Conservation (phyloP, 1,140 invertebrate species). For the Latrodectus geometricus region DNA sequence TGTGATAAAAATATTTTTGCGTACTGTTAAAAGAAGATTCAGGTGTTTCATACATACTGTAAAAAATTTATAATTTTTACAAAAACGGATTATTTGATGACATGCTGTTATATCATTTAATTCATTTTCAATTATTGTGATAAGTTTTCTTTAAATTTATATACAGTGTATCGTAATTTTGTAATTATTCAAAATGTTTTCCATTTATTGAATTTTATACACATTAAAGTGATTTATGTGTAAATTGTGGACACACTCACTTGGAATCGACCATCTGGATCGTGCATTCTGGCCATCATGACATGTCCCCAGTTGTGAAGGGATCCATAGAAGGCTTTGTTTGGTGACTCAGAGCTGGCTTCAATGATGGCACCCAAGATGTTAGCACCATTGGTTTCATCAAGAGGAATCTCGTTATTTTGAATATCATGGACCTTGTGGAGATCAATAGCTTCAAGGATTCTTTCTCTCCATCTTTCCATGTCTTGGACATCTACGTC, state of each 20-base stretch:
- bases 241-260: conserved; percentile 35
- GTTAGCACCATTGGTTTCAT: conserved; percentile 66
- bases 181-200: no score
- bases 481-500: conserved; percentile 69
- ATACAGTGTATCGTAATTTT: no score
- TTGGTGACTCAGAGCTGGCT: conserved; percentile 71
- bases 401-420: conserved; percentile 31
- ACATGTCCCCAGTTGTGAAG: conserved; percentile 68
- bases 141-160: no score
- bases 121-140: no score
- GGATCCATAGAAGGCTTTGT: conserved; percentile 70
- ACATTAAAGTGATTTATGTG: no score
- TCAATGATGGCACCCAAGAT: conserved; percentile 73
- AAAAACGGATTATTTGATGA: no score
- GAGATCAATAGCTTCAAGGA: conserved; percentile 60
- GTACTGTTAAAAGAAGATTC: no score
- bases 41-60: no score
- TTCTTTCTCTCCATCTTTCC: conserved; percentile 66
- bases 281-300: conserved; percentile 77
- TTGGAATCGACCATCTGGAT: conserved; percentile 73
- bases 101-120: no score
- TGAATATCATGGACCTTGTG: conserved; percentile 33
- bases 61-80: no score
- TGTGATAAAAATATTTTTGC: no score
- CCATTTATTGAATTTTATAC: no score